Base-by-base conservation (phyloP, 1,140 invertebrate genomes). In the Megalopta genalis region DNA sequence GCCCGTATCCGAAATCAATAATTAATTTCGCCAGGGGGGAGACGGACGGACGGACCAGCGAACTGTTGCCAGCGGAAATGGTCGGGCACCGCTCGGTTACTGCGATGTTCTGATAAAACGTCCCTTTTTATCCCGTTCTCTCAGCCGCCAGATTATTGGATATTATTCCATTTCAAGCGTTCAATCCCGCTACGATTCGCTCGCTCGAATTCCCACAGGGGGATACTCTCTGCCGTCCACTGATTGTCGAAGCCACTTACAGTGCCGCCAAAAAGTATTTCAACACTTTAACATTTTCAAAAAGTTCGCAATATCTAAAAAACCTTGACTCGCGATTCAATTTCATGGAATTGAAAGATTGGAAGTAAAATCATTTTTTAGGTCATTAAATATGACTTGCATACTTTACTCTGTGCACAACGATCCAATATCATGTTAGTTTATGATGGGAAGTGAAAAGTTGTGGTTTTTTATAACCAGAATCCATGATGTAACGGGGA, bases 151-250 rank as follows among this genome's bases (percentile, higher is more conserved):
- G 89, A 91, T 92, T 90, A 91, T 91, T 91, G 90, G 90, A 91
- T 91, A 92, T 92, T 91, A 92, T 91, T 92, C 89, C 90, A 91
- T 92, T 92, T 89, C 89, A 88, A 92, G 88, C 90, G 88, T 91
- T 92, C 91, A 92, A 92, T 91, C 90, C 91, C 86, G 84, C 81
- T 85, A 90, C 89, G 90, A 91, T 91, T 91, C 90, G 90, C 89
- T 90, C 85, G 86, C 89, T 85, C 82, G 88, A 82, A 87, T 89
- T 88, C 90, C 82, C 88, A 81, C 77, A 32, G 80, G 87, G 82
- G 77, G 54, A 84, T 84, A 72, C 85, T 63, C 85, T 63, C 83
- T 88, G 87, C 82, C 88, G 78, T 82, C 68, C 87, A 71, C 79
- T 90, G 84, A 88, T 89, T 88, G 89, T 71, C 25, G 46, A 66